Base-by-base conservation (phyloP, 30 jellyfish, hydroid and myxozoan genomes). In the Cassiopea xamachana region DNA sequence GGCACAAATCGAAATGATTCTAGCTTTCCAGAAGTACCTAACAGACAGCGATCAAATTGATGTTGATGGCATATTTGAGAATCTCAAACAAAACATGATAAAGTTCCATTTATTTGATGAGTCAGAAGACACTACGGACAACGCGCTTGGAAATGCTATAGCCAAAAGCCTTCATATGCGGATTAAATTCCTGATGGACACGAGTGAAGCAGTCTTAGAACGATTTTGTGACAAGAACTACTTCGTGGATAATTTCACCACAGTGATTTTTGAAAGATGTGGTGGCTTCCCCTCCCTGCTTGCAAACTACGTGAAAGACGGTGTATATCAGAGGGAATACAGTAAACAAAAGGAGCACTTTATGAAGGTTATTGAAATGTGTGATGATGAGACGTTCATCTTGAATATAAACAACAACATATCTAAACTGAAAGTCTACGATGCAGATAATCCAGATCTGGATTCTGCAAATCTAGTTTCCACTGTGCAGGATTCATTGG, bases 271-370 rank as follows among this genome's bases (percentile, higher is more conserved):
- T 39, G 19, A 71, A 71, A 19, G 14, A 1, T 4, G 50, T 71
- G 80, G 80, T 15, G 80, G 80, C 6, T 71, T 71, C 6, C 80
- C 80, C 39, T 16, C 14, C 19, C 16, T 71, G 51, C 51, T 71
- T 15, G 80, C 80, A 19, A 71, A 71, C 17, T 71, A 71, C 51
- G 1, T 71, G 50, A 7, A 71, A 19, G 50, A 19, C 39, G 4
- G 80, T 16, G 50, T 19, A 2, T n/a, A 43, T 55, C n/a, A 7
- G 43, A 15, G 16, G 16, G 80, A 71, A 1, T 19, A 6, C 80
- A 71, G 1, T 10, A 19, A 19, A 6, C 55, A n/a, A 19, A 19
- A 6, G 51, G 15, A 71, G 7, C 58, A 71, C 19, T 19, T 71
- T 19, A 15, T 1, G 55, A 71, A 71, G 55, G 3, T 43, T 71